Percentiles rank a stretch among this genome's conserved stretches.
phyloP scores from a whole-genome alignment of 2,113 vertebrate genomes.

The Panthera tigris region DNA sequence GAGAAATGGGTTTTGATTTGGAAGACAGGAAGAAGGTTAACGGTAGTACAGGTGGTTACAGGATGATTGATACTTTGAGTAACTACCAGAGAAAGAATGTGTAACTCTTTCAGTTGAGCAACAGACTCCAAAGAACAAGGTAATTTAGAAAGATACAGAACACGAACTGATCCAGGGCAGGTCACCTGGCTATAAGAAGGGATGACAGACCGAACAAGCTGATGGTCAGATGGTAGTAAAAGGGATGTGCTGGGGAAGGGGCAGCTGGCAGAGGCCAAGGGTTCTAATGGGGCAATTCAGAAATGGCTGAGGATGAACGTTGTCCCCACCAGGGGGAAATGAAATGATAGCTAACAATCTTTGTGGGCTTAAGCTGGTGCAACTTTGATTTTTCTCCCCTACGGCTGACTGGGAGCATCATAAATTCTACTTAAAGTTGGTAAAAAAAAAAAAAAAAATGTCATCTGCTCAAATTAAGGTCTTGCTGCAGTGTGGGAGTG shows the following conservation, averaged over 20 bases:
- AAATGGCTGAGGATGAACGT: background rate
- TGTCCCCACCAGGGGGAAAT: background rate
- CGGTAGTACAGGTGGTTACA: conserved; percentile 84
- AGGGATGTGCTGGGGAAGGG: background rate
- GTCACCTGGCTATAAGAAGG: conserved; percentile 64
- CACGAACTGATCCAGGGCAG: conserved; percentile 64
- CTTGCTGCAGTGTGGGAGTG: background rate
- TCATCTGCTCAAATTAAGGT: background rate
- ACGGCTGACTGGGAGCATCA: background rate
- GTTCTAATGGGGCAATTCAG: background rate
- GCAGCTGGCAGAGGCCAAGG: background rate
- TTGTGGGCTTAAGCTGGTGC: background rate
- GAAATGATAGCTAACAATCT: background rate
- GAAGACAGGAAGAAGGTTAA: conserved; percentile 87
- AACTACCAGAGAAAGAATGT: conserved; percentile 71
- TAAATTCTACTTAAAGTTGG: background rate
- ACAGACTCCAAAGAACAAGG: conserved; percentile 75
- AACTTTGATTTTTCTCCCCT: background rate
- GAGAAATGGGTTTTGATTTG: conserved; percentile 87
- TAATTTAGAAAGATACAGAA: conserved; percentile 79
- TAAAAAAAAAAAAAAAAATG: background rate
- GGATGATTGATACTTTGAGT: conserved; percentile 82
- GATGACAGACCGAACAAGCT: conserved; percentile 69
- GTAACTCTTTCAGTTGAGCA: conserved; percentile 64
- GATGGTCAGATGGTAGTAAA: conserved; percentile 25